Evolutionary conservation across 2,113 vertebrate genomes (phyloP), one percentile per base, ranked within the genome.

Genomic region (Prietella phreatophila): DNA sequence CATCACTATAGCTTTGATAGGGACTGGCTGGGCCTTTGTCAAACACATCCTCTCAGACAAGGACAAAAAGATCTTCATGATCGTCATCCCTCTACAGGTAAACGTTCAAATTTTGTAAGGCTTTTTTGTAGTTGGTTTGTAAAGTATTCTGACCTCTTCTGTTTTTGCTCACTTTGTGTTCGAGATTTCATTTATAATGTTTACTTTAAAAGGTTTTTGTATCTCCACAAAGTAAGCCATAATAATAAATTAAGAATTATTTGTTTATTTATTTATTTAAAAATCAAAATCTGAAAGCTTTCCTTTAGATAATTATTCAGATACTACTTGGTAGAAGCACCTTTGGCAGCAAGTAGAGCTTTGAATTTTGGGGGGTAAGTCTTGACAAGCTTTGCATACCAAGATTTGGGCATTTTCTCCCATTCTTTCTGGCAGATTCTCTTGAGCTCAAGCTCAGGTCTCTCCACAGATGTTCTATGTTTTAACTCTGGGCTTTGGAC

Each of bases 1-100:
- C 94, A 97, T 97, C 93, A 97, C 92, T 73, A 91, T 93, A 65
- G 96, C 96, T 0, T 95, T 97, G 86, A 96, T 97, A 8, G 96
- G 97, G 80, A 97, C 97, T 0, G 97, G 97, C 93, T 97, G 96
- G 97, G 96, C 97, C 20, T 97, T 97, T 90, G 96, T 97, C 56
- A 97, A 97, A 87, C 96, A 97, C 92, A 97, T 97, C 91, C 95
- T 97, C 25, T 97, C 92, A 9, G 92, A 93, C 85, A 97, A 97
- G 90, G 96, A 97, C 93, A 97, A 97, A 90, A 97, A 97, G 92
- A 96, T 97, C 84, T 97, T 97, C 93, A 97, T 97, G 97, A 96
- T 97, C 4, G 97, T 97, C 89, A 97, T 97, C 89, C 96, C 97
- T 0, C 95, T 97, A 33, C 97, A 97, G 96, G 96, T 97, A 89